Base-by-base conservation (phyloP, 2,888 invertebrate species). In the Eubasilissa splendida region DNA sequence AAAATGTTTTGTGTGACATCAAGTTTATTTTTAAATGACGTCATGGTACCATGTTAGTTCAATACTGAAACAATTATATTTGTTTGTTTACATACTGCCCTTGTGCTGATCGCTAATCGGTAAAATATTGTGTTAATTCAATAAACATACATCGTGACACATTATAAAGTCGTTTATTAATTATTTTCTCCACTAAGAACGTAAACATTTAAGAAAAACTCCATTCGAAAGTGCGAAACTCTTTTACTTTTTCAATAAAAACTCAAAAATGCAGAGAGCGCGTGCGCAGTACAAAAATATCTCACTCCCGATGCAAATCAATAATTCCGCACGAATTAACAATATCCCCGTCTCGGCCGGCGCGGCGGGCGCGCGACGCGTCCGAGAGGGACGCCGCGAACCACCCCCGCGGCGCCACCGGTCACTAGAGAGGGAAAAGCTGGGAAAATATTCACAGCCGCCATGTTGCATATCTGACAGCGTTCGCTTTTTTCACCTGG, bases 231-330 rank as follows among this genome's bases (percentile, higher is more conserved):
- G 42, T 7, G 42, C 7, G 4, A 42, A 42, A 42, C 42, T 42
- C 0, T 59, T 12, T n/a, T 10, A 9, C 33, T 58, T 53, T 73
- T 73, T 73, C 71, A 73, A 73, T 22, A n/a, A 76, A 73, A 63
- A 42, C 33, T 60, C 54, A 33, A 9, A 42, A 86, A 12, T 68
- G 68, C 59, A 58, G 22, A 66, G 10, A 11, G n/a, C 68, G 77
- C 68, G n/a, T 58, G 77, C 77, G 77, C 68, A 58, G 14, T 58
- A 12, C 9, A 14, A 11, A 65, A 65, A 65, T 75, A 42, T 42
- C 42, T 22, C 12, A 10, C 42, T 66, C 56, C 31, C 68, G 9
- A 14, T 11, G 22, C 42, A 68, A 68, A 77, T 77, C 77, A 77
- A 77, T 77, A 77, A 77, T 77, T 77, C 77, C 42, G 50, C 50